Evolutionary conservation across 1,140 invertebrate species (phyloP).

Genomic region (Lasaia peninsularis): DNA sequence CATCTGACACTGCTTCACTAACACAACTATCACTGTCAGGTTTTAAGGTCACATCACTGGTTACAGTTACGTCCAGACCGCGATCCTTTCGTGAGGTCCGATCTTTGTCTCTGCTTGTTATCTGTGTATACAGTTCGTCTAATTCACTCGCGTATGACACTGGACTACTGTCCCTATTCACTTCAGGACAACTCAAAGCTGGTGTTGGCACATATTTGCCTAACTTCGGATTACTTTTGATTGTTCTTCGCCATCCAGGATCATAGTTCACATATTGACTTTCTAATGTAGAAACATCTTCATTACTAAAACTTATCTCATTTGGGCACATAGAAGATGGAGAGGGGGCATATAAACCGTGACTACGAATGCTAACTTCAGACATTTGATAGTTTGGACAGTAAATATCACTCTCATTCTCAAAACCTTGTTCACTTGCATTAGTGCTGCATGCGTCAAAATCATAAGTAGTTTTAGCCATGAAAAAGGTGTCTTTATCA

Average conservation of each 20-base stretch:
- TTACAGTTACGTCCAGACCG: slow-evolving; percentile 54
- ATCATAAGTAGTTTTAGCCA: slow-evolving; percentile 67
- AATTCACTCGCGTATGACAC: slow-evolving; percentile 76
- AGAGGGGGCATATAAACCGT: slow-evolving; percentile 79
- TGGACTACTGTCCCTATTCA: slow-evolving; percentile 65
- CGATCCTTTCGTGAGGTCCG: slow-evolving; percentile 42
- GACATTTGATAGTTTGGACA: slow-evolving; percentile 80
- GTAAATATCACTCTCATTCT: slow-evolving; percentile 79
- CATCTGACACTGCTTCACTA: slow-evolving; percentile 66
- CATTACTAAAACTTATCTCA: slow-evolving; percentile 73
- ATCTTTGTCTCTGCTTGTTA: slow-evolving; percentile 67
- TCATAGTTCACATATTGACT: slow-evolving; percentile 73
- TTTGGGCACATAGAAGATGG: slow-evolving; percentile 75
- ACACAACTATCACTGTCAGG: slow-evolving; percentile 74
- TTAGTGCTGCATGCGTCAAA: slow-evolving; percentile 77
- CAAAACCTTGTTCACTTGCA: slow-evolving; percentile 67
- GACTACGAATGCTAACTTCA: slow-evolving; percentile 80
- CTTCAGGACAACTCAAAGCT: slow-evolving; percentile 66
- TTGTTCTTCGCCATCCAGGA: slow-evolving; percentile 66
- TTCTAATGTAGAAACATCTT: slow-evolving; percentile 67
- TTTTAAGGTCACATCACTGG: slow-evolving; percentile 62
- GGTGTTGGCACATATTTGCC: slow-evolving; percentile 68
- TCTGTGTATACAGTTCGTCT: slow-evolving; percentile 79
- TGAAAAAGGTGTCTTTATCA: slow-evolving; percentile 62
- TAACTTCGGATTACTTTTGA: slow-evolving; percentile 65